These are phyloP conservation scores for Peromyscus eremicus DNA, from an alignment of 2,797 vertebrate genomes.

Conservation along the genomic window DNA sequence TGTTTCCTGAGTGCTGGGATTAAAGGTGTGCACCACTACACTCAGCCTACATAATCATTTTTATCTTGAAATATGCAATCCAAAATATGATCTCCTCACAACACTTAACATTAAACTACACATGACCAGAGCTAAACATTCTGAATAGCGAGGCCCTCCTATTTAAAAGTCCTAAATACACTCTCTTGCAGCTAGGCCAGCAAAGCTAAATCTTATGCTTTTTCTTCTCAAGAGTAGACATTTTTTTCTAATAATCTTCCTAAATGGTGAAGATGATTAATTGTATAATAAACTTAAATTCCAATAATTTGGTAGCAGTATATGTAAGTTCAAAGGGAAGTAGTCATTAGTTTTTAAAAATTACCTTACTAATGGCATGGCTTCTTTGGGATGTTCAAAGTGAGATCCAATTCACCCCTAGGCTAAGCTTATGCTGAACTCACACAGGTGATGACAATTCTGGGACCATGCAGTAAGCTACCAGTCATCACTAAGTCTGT, in stretches of 20 bases:
- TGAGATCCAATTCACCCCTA: conserved; percentile 35
- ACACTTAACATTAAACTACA: not conserved
- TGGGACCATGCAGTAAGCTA: not conserved
- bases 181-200: not conserved
- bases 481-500: conserved; percentile 18
- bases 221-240: conserved; percentile 25
- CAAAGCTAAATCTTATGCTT: not conserved
- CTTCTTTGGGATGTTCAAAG: conserved; percentile 49
- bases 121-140: not conserved
- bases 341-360: conserved; percentile 45
- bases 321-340: conserved; percentile 31
- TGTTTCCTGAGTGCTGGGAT: not conserved
- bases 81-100: conserved; percentile 2
- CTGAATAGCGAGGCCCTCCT: not conserved
- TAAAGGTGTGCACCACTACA: not conserved
- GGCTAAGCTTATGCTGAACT: conserved; percentile 15
- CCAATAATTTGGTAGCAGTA: not conserved
- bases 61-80: conserved; percentile 61
- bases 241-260: conserved; percentile 55
- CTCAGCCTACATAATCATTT: not conserved
- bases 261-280: conserved; percentile 45
- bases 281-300: conserved; percentile 48
- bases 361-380: not conserved
- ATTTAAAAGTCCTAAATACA: not conserved
- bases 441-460: not conserved